Conservation (phyloP, 2,113 vertebrate species). For the Coregonus clupeaformis region DNA sequence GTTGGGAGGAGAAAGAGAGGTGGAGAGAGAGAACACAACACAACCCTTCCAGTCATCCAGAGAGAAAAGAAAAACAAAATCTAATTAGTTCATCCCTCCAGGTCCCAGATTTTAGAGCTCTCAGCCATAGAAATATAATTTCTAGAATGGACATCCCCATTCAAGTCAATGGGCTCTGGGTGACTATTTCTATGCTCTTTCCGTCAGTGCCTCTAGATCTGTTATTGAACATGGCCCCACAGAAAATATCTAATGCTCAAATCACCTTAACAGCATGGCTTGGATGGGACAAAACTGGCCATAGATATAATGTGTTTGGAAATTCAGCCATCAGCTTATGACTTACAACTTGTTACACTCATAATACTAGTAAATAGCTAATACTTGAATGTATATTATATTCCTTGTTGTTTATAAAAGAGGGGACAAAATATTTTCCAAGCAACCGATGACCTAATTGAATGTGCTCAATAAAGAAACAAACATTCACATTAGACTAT, state of each 20-base stretch:
- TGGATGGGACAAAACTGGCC: conserved; percentile 14
- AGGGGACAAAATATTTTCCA: no score
- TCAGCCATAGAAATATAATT: no score
- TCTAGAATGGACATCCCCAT: no score
- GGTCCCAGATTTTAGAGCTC: conserved; percentile 19
- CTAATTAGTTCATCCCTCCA: conserved; percentile 14
- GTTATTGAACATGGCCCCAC: conserved; percentile 9
- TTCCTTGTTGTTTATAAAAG: no score
- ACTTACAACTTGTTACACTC: no score
- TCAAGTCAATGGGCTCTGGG: no score
- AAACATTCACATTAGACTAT: conserved; percentile 44
- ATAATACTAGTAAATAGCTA: no score
- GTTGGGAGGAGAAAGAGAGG: neutral
- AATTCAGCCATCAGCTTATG: no score
- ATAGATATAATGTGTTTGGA: conserved; percentile 21
- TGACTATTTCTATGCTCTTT: no score
- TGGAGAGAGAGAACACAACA: neutral
- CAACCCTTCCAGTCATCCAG: conserved; percentile 14
- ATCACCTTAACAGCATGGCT: conserved; percentile 12
- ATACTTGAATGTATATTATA: no score
- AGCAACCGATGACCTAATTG: no score
- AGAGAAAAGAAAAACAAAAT: neutral
- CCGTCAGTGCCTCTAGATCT: neutral
- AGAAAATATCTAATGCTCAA: conserved; percentile 7
- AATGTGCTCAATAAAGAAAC: no score